phyloP scores from a whole-genome alignment of 2,113 vertebrate species.

The Coreoperca whiteheadi region DNA sequence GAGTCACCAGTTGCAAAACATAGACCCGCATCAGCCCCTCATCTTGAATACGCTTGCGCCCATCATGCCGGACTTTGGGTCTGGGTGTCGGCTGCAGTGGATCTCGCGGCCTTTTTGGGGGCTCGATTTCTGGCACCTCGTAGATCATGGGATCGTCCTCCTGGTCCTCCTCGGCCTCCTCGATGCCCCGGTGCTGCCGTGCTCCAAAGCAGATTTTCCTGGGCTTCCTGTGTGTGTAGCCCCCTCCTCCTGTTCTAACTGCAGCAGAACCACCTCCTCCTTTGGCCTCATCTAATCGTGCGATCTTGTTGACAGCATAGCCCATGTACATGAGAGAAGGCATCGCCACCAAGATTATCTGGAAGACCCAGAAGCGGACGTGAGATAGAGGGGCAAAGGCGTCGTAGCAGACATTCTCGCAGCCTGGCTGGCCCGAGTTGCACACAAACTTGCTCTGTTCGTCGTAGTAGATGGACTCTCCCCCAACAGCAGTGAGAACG shows the following conservation, averaged over 20 bases:
- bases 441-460: slow-evolving; percentile 99
- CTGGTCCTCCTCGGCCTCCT: slow-evolving; percentile 92
- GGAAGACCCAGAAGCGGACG: slow-evolving; percentile 98
- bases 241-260: slow-evolving; percentile 72
- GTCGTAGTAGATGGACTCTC: slow-evolving; percentile 98
- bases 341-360: slow-evolving; percentile 95
- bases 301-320: slow-evolving; percentile 96
- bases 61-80: slow-evolving; percentile 87
- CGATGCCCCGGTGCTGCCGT: slow-evolving; percentile 90
- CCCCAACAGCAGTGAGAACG: slow-evolving; percentile 96
- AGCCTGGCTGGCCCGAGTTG: slow-evolving; percentile 97
- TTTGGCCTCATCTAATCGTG: slow-evolving; percentile 88
- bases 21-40: slow-evolving; percentile 97
- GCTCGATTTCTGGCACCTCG: slow-evolving; percentile 93
- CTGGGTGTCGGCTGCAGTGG: slow-evolving; percentile 83
- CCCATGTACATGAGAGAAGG: slow-evolving; percentile 96
- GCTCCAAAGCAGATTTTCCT: slow-evolving; percentile 89
- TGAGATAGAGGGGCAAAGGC: slow-evolving; percentile 96
- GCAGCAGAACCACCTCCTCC: slow-evolving; percentile 72
- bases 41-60: slow-evolving; percentile 90
- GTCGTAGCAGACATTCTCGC: slow-evolving; percentile 98
- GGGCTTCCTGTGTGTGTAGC: slow-evolving; percentile 86
- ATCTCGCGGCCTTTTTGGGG: slow-evolving; percentile 83
- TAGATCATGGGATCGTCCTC: slow-evolving; percentile 99
- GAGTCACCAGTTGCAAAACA: slow-evolving; percentile 92